Base-by-base conservation (phyloP, 2,888 invertebrate species). In the Ligdia adustata region DNA sequence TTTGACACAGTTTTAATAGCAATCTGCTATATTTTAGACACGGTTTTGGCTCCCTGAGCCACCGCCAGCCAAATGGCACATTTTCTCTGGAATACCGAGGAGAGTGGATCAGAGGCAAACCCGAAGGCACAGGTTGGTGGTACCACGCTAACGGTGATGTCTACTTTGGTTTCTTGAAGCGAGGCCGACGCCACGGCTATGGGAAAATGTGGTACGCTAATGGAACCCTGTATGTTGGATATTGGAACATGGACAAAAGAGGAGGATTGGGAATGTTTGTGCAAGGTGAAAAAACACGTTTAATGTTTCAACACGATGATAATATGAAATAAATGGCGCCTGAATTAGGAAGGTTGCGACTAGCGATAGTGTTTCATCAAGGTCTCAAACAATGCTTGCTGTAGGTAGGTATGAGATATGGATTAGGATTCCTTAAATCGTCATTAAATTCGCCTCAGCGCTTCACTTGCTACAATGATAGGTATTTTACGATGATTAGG, bases 141-240 rank as follows among this genome's bases (percentile, higher is more conserved):
- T 92, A 92, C 69, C 92, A 90, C 59, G 72, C 72, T 5, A 91
- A 93, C 48, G 92, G 91, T 0, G 90, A 91, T 53, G 90, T 92
- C 9, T 94, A 93, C 68, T 88, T 92, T 45, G 94, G 94, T 0
- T 89, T 87, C 57, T 91, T 90, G 76, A 82, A 79, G 49, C 71
- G 78, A 26, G 91, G 91, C 0, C 73, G 82, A 45, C 77, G 91
- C 16, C 82, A 92, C 9, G 93, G 93, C 0, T 92, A 90, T 52
- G 94, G 93, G 1, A 90, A 91, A 61, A 91, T 93, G 87, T 93
- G 93, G 92, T 92, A 92, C 57, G 61, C 70, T 0, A 78, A 93
- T 60, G 91, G 92, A 0, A 89, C 91, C 0, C 91, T 91, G 61
- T 94, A 93, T 52, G 91, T 91, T 34, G 94, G 94, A 0, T 88